Evolutionary conservation across 2,888 invertebrate species (phyloP), one percentile per base, ranked within the genome.

Genomic region (Biston stratarius): DNA sequence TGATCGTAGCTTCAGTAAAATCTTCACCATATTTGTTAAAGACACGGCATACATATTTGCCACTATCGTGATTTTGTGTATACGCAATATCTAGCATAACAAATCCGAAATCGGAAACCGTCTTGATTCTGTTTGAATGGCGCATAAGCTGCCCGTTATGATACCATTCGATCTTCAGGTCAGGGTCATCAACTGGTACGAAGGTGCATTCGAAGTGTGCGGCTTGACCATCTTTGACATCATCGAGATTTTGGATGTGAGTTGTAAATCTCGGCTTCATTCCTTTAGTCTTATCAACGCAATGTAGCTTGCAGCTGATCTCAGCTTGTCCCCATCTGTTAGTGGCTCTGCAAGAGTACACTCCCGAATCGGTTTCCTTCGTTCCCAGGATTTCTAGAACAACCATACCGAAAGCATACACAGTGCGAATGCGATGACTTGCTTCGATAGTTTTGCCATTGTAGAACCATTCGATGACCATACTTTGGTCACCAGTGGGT

Each of bases 371-470:
- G 85, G 97, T 97, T 67, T 97, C 97, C 85, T 98, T 98, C 0
- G 98, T 98, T 71, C 99, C 99, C 24, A 98, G 95, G 77, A 99
- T 98, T 94, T 99, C 99, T 49, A 99, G 95, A 51, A 99, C 98
- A 33, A 99, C 99, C 96, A 98, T 99, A 62, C 99, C 99, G 86
- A 99, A 99, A 14, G 99, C 99, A 85, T 99, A 98, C 12, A 99
- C 98, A 11, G 99, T 99, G 83, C 98, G 95, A 69, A 97, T 97
- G 72, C 99, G 96, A 85, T 98, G 98, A 88, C 97, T 97, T 49
- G 98, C 98, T 85, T 97, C 97, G 70, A 98, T 94, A 1, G 97
- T 94, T 86, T 98, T 97, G 40, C 97, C 98, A 87, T 99, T 98
- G 86, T 97, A 98, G 95, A 98, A 98, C 98, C 98, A 99, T 94